A percentile compares a stretch with the other conserved stretches of the same genome.
Conservation (phyloP, 1,140 invertebrate genomes). For the Drosophila fuyamai region DNA sequence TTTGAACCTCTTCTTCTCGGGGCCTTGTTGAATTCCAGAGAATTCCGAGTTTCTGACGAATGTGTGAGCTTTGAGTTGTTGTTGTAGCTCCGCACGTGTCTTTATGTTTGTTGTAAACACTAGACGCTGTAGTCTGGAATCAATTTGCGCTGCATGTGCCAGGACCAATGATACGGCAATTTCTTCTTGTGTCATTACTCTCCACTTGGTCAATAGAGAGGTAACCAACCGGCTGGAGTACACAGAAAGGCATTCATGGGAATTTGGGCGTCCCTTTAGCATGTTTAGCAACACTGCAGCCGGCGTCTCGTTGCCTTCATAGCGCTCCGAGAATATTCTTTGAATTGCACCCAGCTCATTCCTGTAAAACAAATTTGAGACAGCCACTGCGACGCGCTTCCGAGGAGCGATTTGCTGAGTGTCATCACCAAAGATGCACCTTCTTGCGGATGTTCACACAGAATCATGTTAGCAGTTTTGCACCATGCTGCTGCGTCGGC, state of each 20-base stretch:
- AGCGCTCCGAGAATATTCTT: conserved; percentile 14
- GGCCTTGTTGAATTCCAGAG: background rate
- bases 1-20: conserved; percentile 1
- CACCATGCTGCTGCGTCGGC: conserved; percentile 6
- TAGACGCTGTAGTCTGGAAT: too few relatives aligned
- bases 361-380: background rate
- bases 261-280: background rate
- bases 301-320: conserved; percentile 21
- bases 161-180: background rate
- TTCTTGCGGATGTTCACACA: conserved; percentile 3
- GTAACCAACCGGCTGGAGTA: conserved; percentile 8
- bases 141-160: too few relatives aligned
- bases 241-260: background rate
- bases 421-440: background rate
- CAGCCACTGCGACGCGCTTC: too few relatives aligned
- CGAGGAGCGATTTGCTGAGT: too few relatives aligned
- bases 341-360: conserved; percentile 2
- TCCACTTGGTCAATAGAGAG: conserved; percentile 10
- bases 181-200: conserved; percentile 4
- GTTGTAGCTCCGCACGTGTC: background rate
- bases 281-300: conserved; percentile 5
- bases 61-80: background rate
- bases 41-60: background rate
- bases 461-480: conserved; percentile 1
- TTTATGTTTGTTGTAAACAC: too few relatives aligned